Base-by-base conservation (phyloP, 2,888 invertebrate genomes). In the Pyralis farinalis region DNA sequence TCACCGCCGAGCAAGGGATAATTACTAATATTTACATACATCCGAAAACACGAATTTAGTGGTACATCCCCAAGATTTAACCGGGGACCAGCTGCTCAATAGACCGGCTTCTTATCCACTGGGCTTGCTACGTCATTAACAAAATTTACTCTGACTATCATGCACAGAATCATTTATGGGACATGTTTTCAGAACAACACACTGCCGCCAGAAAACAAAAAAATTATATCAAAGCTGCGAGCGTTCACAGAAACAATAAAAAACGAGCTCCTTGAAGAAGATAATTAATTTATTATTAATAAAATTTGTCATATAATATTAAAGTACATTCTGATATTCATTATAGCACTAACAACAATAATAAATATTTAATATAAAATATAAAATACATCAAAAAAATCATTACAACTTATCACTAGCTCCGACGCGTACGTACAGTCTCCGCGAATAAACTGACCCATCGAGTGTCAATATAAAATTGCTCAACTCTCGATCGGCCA, bases 111-210 rank as follows among this genome's bases (percentile, higher is more conserved):
- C n/a, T n/a, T n/a, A n/a, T n/a, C n/a, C n/a, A n/a, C n/a, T n/a
- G n/a, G n/a, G n/a, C n/a, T n/a, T n/a, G n/a, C n/a, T n/a, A n/a
- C n/a, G n/a, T n/a, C n/a, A n/a, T n/a, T n/a, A n/a, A n/a, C n/a
- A n/a, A n/a, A n/a, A n/a, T n/a, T n/a, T n/a, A n/a, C n/a, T n/a
- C n/a, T n/a, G n/a, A n/a, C n/a, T n/a, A n/a, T n/a, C n/a, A n/a
- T n/a, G n/a, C n/a, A n/a, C n/a, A n/a, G n/a, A n/a, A n/a, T n/a
- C n/a, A n/a, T n/a, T n/a, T n/a, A n/a, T n/a, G n/a, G n/a, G n/a
- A n/a, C n/a, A n/a, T n/a, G n/a, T 30, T 74, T 72, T 16, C 74
- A 87, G 88, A 77, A 67, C 28, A 80, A 80, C 47, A 42, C 58
- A 0, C 51, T 81, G 0, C 85, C 86, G 0, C 55, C 72, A 16